phyloP scores from a whole-genome alignment of 2,113 vertebrate species.

The Pangasianodon gigas region DNA sequence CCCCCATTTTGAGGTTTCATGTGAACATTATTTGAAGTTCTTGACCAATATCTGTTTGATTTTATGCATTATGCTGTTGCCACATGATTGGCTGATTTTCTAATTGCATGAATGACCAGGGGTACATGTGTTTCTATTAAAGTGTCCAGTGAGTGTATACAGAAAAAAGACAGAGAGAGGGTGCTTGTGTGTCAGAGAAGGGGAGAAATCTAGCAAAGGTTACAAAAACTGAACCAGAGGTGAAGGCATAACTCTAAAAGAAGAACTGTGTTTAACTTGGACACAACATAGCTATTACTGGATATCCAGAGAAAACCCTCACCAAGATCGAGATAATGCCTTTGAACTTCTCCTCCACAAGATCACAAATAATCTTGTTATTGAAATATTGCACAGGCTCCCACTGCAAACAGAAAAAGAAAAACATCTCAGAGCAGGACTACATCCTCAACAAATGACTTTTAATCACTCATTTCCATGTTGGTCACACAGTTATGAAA shows the following conservation, averaged over 20 bases:
- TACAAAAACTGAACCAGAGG: background rate
- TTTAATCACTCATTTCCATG: constrained; percentile 20
- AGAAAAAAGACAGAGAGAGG: background rate
- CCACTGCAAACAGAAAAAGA: constrained; percentile 79
- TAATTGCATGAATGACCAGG: background rate
- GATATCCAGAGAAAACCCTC: constrained; percentile 56
- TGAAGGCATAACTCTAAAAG: background rate
- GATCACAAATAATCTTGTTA: constrained; percentile 98
- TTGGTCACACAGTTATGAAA: constrained; percentile 28
- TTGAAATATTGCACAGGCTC: constrained; percentile 97
- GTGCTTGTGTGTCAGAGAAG: background rate
- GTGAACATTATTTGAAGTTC: background rate
- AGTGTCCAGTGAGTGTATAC: background rate
- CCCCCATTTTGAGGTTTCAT: background rate
- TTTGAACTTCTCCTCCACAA: constrained; percentile 98
- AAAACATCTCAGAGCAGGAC: background rate
- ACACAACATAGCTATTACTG: background rate
- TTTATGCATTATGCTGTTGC: background rate
- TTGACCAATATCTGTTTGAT: background rate
- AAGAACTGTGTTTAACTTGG: background rate
- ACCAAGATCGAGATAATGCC: constrained; percentile 98
- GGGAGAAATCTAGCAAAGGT: background rate
- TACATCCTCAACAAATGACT: background rate
- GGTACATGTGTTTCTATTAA: background rate
- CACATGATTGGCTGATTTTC: background rate